Base-by-base conservation (phyloP, 2,888 invertebrate species). In the Lochmaea crataegi region DNA sequence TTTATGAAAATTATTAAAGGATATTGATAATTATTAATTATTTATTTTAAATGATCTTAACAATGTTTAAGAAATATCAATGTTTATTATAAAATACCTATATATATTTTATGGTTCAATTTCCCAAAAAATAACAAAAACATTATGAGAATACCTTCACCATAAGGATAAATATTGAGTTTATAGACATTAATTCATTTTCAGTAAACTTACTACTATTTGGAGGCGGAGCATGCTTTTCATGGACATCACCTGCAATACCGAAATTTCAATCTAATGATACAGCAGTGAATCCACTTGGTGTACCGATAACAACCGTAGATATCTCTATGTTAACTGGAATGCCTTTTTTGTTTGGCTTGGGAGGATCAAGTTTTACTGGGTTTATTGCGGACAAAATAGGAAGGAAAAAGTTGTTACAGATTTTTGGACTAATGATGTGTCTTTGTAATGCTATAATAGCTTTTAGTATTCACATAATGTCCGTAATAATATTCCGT, bases 271-370 rank as follows among this genome's bases (percentile, higher is more conserved):
- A 22, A 26, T 57, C 57, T 18, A 22, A 57, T 11, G 57, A 57
- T 57, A 22, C 26, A 57, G 10, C 9, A 6, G 22, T 57, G 4
- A 57, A 57, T 26, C 57, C 57, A 18, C 26, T 57, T 18, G 26
- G 22, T 22, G 12, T 2, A 57, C 57, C 18, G 22, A 53, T 64
- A 48, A 64, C 70, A 22, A 32, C 63, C 9, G 18, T 32, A n/a
- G 56, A 70, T 14, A 56, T 42, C 18, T 70, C 70, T 6, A n/a
- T 70, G 22, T n/a, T 70, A 2, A 48, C 16, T 6, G 63, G 64
- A 38, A 38, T 70, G 18, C 56, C 53, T n/a, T 63, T n/a, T 38
- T 38, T 70, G 38, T 48, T 48, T n/a, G 51, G 41, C 51, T 16
- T 64, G 11, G n/a, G n/a, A 5, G 45, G 48, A 6, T 53, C 64